A percentile compares a stretch with the other conserved stretches of the same genome.
phyloP scores from a whole-genome alignment of 2,113 vertebrate species.

The Charina bottae region DNA sequence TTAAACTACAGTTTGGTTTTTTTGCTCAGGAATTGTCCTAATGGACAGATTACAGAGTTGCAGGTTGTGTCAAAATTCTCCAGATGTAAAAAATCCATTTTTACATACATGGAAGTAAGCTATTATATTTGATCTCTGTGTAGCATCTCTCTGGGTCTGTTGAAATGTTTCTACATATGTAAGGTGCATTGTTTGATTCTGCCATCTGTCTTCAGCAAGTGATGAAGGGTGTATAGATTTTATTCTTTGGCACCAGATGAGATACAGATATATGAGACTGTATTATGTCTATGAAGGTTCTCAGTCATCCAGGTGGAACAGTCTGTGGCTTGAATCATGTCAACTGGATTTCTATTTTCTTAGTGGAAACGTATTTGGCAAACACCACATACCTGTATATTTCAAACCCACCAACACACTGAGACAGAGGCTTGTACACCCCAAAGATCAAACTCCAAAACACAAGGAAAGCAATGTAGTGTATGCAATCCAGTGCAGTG shows the following conservation, averaged over 20 bases:
- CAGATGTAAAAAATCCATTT: not conserved
- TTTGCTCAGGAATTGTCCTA: not conserved
- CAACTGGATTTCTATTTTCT: too few species aligned
- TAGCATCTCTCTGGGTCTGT: constrained; percentile 36
- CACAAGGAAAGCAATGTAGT: too few species aligned
- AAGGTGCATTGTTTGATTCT: constrained; percentile 37
- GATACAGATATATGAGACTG: constrained; percentile 27
- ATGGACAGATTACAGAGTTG: not conserved
- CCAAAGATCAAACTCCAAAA: too few species aligned
- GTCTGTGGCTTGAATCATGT: too few species aligned
- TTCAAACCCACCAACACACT: too few species aligned
- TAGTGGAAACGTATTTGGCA: too few species aligned
- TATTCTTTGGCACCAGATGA: constrained; percentile 47
- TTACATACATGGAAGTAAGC: constrained; percentile 11
- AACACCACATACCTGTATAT: too few species aligned
- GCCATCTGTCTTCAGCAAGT: constrained; percentile 19
- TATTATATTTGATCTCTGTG: not conserved
- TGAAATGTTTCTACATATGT: constrained; percentile 40
- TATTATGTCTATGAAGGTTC: too few species aligned
- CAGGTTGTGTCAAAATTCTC: not conserved
- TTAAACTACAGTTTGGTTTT: not conserved
- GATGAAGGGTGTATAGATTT: constrained; percentile 36
- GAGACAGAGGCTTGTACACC: too few species aligned
- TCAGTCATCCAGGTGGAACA: too few species aligned
- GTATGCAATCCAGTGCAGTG: too few species aligned